phyloP scores from a whole-genome alignment of 30 jellyfish, hydroid and myxozoan genomes.

The Nemopilema nomurai region DNA sequence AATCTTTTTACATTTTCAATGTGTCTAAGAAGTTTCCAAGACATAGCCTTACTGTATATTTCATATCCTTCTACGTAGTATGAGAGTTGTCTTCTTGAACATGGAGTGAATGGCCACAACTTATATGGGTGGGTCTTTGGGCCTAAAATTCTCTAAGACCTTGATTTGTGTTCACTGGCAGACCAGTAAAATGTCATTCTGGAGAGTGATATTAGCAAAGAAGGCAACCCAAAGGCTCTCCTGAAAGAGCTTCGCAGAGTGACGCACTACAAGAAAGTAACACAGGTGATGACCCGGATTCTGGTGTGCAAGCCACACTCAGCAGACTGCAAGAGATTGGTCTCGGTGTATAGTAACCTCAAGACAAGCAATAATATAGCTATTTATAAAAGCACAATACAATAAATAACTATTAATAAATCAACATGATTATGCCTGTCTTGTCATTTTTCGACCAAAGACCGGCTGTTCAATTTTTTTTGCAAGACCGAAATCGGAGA shows the following conservation, averaged over 20 bases:
- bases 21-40: too few species aligned
- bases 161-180: too few species aligned
- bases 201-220: slow-evolving; percentile 31
- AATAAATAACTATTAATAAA: background rate
- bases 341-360: slow-evolving; percentile 45
- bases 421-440: slow-evolving; percentile 37
- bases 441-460: slow-evolving; percentile 29
- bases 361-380: slow-evolving; percentile 23
- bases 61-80: too few species aligned
- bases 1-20: too few species aligned
- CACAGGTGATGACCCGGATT: slow-evolving; percentile 43
- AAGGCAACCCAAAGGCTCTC: slow-evolving; percentile 50
- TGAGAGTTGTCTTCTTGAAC: too few species aligned
- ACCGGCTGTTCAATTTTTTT: slow-evolving; percentile 19
- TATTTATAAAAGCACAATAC: slow-evolving; percentile 1
- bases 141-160: too few species aligned
- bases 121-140: too few species aligned
- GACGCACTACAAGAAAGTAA: slow-evolving; percentile 38
- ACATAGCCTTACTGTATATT: too few species aligned
- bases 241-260: slow-evolving; percentile 24
- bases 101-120: too few species aligned
- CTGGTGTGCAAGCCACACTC: slow-evolving; percentile 49
- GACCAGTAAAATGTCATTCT: slow-evolving; percentile 31
- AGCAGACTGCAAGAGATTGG: slow-evolving; percentile 32
- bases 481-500: slow-evolving; percentile 21